A percentile compares a stretch with the other conserved stretches of the same genome.
Evolutionary conservation across 2,797 vertebrate genomes (phyloP).

Genomic region (Macropus fuliginosus): DNA sequence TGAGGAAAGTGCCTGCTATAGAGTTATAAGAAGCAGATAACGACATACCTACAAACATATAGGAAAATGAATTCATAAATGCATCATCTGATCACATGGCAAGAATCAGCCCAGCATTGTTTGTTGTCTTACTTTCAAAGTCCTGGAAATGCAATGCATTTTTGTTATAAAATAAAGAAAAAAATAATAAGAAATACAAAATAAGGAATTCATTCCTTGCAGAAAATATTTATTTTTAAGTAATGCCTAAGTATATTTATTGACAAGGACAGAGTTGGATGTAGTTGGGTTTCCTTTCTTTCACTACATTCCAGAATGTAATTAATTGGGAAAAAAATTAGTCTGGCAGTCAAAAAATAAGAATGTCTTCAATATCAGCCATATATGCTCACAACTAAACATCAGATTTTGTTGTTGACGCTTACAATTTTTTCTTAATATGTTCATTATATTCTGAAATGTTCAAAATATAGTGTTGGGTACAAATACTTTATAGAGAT

Average conservation of each 20-base stretch:
- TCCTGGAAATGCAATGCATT: background rate
- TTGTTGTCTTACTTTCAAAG: background rate
- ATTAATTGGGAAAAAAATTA: slow-evolving; percentile 58
- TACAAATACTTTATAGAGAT: background rate
- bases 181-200: background rate
- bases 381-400: background rate
- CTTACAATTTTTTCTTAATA: background rate
- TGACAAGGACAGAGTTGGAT: slow-evolving; percentile 6
- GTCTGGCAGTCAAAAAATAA: slow-evolving; percentile 41
- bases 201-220: background rate
- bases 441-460: background rate
- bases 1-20: background rate
- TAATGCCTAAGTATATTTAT: background rate
- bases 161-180: slow-evolving; percentile 33
- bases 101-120: background rate
- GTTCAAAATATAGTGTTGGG: background rate
- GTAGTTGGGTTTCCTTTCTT: background rate
- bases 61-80: background rate
- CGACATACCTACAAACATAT: background rate
- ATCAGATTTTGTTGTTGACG: slow-evolving; percentile 56
- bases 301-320: background rate
- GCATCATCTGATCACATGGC: background rate
- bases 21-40: background rate
- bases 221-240: background rate
- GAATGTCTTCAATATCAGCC: slow-evolving; percentile 28